Evolutionary conservation across 2,113 vertebrate genomes (phyloP), one percentile per base, ranked within the genome.

Genomic region (Macquaria ambigua): DNA sequence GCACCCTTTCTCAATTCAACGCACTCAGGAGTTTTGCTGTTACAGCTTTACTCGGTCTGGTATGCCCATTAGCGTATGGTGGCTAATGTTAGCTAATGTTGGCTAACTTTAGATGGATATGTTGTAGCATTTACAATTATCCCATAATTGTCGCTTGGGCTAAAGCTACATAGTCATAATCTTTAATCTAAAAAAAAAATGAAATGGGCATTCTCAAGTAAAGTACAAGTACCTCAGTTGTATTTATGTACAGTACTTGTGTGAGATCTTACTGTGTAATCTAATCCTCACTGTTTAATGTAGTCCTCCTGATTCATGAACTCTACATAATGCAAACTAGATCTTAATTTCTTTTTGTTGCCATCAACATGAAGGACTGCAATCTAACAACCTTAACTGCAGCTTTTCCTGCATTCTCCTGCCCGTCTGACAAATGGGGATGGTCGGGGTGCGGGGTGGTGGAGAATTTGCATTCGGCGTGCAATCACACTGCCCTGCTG

Each of bases 401-500:
- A 70, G 85, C 72, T 84, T 81, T 52, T 81, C 75, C 63, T 70
- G 63, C 76, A 41, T 86, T 50, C 63, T 84, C 59, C 87, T 71
- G 59, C 85, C 41, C 21, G 61, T 62, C 76, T 86, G 82, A 92
- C 72, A 80, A 82, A 89, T 85, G 79, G 48, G 76, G 74, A 81
- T 1, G 43, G 76, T 62, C 23, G 50, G 73, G 18, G 58, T 34
- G 68, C 23, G 58, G 73, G 18, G 58, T 34, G 68, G 56, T 46
- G 79, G 66, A 75, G 79, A 71, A 90, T 92, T 92, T 92, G 83
- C 84, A 89, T 94, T 89, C 16, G 48, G 77, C 70, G 84, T 91
- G 91, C 89, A 94, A 92, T 89, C 87, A 85, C 78, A 84, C 75
- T 74, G 83, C 78, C 84, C 89, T 76, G 76, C 89, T 86, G 88